Base-by-base conservation (phyloP, 1,140 invertebrate genomes). In the Drosophila asahinai region DNA sequence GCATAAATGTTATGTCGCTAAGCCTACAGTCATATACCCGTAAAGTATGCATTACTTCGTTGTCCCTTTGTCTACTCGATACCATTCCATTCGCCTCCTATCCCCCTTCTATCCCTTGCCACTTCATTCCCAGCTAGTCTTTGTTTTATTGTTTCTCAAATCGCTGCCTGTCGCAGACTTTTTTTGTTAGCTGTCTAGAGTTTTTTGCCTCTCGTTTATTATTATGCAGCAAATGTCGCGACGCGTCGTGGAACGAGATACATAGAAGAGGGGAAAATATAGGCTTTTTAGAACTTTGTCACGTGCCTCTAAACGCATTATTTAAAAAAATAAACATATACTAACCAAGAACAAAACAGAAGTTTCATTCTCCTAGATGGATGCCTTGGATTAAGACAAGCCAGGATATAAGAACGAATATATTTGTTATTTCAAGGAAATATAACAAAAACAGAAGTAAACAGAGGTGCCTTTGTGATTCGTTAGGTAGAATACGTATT, bases 211-310 rank as follows among this genome's bases (percentile, higher is more conserved):
- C 54, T 73, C 71, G 71, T 73, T 73, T 73, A 73, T 73, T 78
- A 78, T 77, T 78, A 78, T 78, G 75, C 75, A 79, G 75, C 77
- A 79, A 79, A 70, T 68, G 77, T 79, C 76, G 76, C 76, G 77
- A 71, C 66, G 58, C 60, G 75, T 78, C 59, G 65, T 79, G 76
- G 47, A 79, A 43, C 30, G 43, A 77, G 49, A 67, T 75, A 36
- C 42, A 55, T 55, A 22, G 43, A 4, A 58, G 42, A 38, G 45
- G 22, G 19, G 14, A 12, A 22, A 49, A n/a, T 49, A 59, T 73
- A 51, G 70, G 67, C 71, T 30, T 73, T 73, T 43, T 67, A 61
- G n/a, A 73, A 73, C 67, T 73, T 73, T 73, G 71, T 73, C 71
- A 73, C 70, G 71, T 72, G 67, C 54, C 45, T 55, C 68, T 73